Percentiles rank a stretch among this genome's conserved stretches.
phyloP scores from a whole-genome alignment of 2,797 vertebrate species.

The Xenopus petersii region DNA sequence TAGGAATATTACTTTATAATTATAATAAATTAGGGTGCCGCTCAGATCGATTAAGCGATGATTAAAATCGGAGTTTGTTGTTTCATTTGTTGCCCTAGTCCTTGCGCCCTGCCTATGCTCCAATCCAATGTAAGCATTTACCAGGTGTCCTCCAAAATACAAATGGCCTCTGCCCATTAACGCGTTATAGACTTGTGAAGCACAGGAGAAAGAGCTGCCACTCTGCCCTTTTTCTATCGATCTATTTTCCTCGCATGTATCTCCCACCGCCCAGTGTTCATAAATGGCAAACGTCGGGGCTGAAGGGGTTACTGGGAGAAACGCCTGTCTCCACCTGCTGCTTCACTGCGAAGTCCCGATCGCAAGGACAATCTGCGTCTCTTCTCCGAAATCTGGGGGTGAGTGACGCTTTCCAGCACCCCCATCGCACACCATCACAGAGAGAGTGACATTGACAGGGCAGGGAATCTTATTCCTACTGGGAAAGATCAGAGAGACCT shows the following conservation, averaged over 20 bases:
- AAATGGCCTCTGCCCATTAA: not conserved
- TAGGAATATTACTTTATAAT: too few relatives aligned
- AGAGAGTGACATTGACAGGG: slow-evolving; percentile 28
- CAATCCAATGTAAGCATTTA: too few relatives aligned
- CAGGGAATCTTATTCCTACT: not conserved
- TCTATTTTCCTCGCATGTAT: slow-evolving; percentile 6
- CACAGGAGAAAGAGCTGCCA: not conserved
- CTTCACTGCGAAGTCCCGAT: not conserved
- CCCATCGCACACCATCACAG: slow-evolving; percentile 11
- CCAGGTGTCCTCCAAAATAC: not conserved
- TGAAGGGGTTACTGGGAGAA: slow-evolving; percentile 26
- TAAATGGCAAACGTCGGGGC: not conserved
- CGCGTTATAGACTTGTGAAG: not conserved
- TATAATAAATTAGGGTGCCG: too few relatives aligned
- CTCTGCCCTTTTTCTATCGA: slow-evolving; percentile 11
- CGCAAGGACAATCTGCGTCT: slow-evolving; percentile 11
- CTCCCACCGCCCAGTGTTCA: slow-evolving; percentile 24
- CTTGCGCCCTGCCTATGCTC: too few relatives aligned
- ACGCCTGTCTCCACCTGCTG: slow-evolving; percentile 31
- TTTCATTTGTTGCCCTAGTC: too few relatives aligned
- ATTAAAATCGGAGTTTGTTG: too few relatives aligned
- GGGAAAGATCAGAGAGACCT: not conserved
- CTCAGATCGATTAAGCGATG: too few relatives aligned
- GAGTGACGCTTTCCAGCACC: slow-evolving; percentile 20
- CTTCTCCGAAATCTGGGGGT: slow-evolving; percentile 4